These are phyloP conservation scores for Gonatopus flavifemur DNA, from an alignment of 1,140 invertebrate species.

Conservation along the genomic window DNA sequence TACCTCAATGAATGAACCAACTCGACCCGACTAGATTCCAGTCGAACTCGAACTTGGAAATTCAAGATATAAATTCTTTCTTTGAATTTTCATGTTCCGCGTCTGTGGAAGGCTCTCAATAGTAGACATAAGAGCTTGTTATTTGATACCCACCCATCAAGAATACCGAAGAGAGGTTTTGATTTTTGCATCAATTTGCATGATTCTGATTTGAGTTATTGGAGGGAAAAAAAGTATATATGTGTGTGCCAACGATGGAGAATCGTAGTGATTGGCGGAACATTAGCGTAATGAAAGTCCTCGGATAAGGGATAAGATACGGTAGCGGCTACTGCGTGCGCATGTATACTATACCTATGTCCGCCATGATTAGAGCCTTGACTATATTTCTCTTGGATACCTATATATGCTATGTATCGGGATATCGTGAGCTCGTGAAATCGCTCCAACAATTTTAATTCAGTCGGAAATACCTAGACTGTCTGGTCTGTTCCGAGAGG, in stretches of 20 bases:
- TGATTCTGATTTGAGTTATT: constrained; percentile 48
- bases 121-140: no score
- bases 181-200: constrained; percentile 46
- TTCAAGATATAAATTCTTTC: no score
- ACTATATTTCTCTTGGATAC: constrained; percentile 32
- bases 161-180: no score
- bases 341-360: no score
- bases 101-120: no score
- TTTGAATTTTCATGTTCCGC: no score
- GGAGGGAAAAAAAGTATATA: constrained; percentile 31
- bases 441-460: constrained; percentile 53
- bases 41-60: no score
- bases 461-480: constrained; percentile 20
- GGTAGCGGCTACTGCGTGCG: constrained; percentile 41
- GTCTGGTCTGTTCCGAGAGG: constrained; percentile 12
- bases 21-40: no score
- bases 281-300: constrained; percentile 52
- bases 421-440: constrained; percentile 42
- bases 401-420: no score
- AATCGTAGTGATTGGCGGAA: constrained; percentile 48
- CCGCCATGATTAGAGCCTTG: constrained; percentile 51
- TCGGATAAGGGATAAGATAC: constrained; percentile 47
- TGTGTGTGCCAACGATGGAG: constrained; percentile 38
- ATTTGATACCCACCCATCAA: no score
- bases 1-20: no score